Evolutionary conservation across 2,888 invertebrate genomes (phyloP), one percentile per base, ranked within the genome.

Genomic region (Pachycephus smyrnensis): DNA sequence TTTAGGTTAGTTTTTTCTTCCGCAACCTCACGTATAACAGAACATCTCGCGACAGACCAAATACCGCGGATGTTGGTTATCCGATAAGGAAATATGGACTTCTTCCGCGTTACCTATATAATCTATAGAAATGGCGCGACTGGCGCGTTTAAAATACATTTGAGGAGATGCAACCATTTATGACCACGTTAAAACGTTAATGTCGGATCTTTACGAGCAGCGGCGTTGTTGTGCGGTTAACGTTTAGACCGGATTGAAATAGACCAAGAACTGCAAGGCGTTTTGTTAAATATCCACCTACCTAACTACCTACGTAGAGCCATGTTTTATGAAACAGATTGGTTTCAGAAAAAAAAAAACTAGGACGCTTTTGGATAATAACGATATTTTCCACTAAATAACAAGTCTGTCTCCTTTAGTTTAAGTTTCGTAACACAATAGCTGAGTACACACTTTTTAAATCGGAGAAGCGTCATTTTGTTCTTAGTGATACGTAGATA

Each of bases 161-260:
- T 68, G 77, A 73, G 76, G 77, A 77, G 82, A 81, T 81, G 81
- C 76, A 80, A 77, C 69, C 80, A 77, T 84, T 84, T 81, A 82
- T 79, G 81, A 76, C 77, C 79, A 81, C 83, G 82, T 82, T 82
- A 82, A 82, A 82, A 77, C 80, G 75, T 79, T 80, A 83, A 84
- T 79, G 82, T 73, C 71, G 40, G 74, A 69, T 73, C 73, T 77
- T 79, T 76, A 79, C 73, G 76, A 74, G 40, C 73, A 35, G 36
- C 69, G 73, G 75, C 40, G 77, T 73, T 74, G 74, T 79, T 76
- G 73, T 76, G 76, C 76, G 79, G 79, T 77, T 77, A 69, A 77
- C 32, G 78, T 78, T 76, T 55, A 55, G 55, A 23, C 23, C 55
- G 23, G 55, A 55, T 55, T 23, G 55, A 77, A 77, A 77, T 75